A percentile compares a stretch with the other conserved stretches of the same genome.
Conservation (phyloP, 2,113 vertebrate genomes). For the Oncorhynchus kisutch region DNA sequence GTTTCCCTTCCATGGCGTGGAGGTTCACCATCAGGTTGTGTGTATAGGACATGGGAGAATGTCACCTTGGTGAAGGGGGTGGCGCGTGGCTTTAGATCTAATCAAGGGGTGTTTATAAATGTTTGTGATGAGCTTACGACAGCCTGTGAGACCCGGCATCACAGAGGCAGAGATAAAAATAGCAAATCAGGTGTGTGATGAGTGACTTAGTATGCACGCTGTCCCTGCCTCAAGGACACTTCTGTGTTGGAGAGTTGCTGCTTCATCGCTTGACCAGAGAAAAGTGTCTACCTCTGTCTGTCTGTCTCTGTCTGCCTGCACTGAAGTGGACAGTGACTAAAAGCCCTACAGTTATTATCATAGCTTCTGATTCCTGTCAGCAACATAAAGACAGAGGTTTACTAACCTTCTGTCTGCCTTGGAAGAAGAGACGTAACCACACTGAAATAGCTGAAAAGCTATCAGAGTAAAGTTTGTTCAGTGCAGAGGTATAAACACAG, state of each 20-base stretch:
- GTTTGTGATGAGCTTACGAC: background rate
- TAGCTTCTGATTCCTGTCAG: too few relatives aligned
- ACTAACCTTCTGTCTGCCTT: too few relatives aligned
- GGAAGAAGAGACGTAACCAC: too few relatives aligned
- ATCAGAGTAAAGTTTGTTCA: too few relatives aligned
- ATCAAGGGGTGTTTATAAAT: background rate
- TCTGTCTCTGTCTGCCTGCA: background rate
- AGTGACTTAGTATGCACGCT: conserved; percentile 8
- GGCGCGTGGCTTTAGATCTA: background rate
- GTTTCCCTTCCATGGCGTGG: too few relatives aligned
- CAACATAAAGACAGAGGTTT: too few relatives aligned
- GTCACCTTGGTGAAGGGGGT: background rate
- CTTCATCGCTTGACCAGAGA: too few relatives aligned
- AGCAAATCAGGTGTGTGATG: conserved; percentile 1
- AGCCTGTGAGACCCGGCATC: background rate
- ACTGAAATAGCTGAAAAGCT: too few relatives aligned
- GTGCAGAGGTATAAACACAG: too few relatives aligned
- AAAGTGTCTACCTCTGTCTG: background rate
- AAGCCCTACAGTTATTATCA: too few relatives aligned
- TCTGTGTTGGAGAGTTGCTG: too few relatives aligned
- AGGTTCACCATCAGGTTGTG: background rate
- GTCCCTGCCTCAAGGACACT: conserved; percentile 5
- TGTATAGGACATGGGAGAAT: background rate
- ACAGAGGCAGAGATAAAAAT: background rate
- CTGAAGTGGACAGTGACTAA: too few relatives aligned